phyloP scores from a whole-genome alignment of 2,113 vertebrate species.

The Poeciliopsis prolifica region DNA sequence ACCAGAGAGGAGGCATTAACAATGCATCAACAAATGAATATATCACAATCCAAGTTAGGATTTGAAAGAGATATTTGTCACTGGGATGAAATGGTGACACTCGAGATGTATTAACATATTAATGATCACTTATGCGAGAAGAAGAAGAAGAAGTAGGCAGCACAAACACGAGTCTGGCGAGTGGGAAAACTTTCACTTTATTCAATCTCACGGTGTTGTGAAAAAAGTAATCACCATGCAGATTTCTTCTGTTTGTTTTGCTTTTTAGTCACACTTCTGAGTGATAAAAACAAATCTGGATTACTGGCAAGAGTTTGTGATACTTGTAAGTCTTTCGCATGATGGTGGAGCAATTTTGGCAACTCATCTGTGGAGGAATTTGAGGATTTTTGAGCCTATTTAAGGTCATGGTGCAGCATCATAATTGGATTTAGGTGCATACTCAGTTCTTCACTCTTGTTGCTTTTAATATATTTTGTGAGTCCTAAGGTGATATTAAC shows the following conservation, averaged over 20 bases:
- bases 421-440: too few relatives aligned
- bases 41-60: conserved; percentile 45
- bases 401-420: too few relatives aligned
- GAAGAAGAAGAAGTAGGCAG: conserved; percentile 5
- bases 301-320: not conserved
- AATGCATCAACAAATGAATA: conserved; percentile 62
- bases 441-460: not conserved
- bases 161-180: conserved; percentile 7
- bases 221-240: not conserved
- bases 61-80: conserved; percentile 61
- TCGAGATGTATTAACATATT: conserved; percentile 46
- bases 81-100: conserved; percentile 56
- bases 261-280: not conserved
- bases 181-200: conserved; percentile 41
- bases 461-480: not conserved
- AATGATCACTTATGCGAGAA: conserved; percentile 27
- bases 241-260: not conserved
- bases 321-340: too few relatives aligned
- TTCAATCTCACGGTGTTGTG: conserved; percentile 28
- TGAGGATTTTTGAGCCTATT: too few relatives aligned
- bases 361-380: too few relatives aligned
- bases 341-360: too few relatives aligned
- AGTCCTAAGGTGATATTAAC: not conserved
- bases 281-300: not conserved
- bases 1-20: conserved; percentile 61